Evolutionary conservation across 2,797 vertebrate species (phyloP), one percentile per base, ranked within the genome.

Genomic region (Sebastes kiyomatsui): DNA sequence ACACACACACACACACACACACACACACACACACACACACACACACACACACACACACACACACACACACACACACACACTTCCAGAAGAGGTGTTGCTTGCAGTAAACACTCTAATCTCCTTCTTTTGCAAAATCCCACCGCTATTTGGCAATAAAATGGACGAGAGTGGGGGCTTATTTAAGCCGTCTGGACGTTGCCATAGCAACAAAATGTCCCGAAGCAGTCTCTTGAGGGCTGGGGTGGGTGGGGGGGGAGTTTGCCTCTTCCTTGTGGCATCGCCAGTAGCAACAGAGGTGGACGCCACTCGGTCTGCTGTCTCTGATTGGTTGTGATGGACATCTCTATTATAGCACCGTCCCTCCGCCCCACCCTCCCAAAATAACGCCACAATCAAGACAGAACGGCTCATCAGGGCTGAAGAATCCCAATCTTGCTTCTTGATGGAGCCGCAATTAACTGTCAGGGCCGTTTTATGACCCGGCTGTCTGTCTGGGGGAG

Each of bases 161-260:
- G 83, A 80, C 69, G 66, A 46, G 42, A 80, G 69, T 33, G 23
- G 62, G 58, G 80, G 70, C 74, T 86, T 81, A 87, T 83, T 88
- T 72, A 69, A 86, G 64, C 84, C 81, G 52, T 86, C 69, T 75
- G 13, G 2, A 54, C 3, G 83, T 93, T 87, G 49, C 87, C 78
- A 92, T 94, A 49, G 93, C 87, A 92, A 95, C 93, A 79, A 87
- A 90, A 88, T 88, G 85, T 91, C 92, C 90, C 75, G 14, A 66
- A 83, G 76, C 81, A 69, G 67, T 87, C 83, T 84, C 83, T 58
- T n/a, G 77, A 82, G 86, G 75, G 25, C 6, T 54, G 4, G 30
- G 49, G 5, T 22, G 38, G 25, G 68, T 10, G 3, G 33, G 11
- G 11, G 2, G 68, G 14, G 52, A 6, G 72, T 52, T 76, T 77